Evolutionary conservation across 2,888 invertebrate species (phyloP).

Genomic region (Hetaerina titia): DNA sequence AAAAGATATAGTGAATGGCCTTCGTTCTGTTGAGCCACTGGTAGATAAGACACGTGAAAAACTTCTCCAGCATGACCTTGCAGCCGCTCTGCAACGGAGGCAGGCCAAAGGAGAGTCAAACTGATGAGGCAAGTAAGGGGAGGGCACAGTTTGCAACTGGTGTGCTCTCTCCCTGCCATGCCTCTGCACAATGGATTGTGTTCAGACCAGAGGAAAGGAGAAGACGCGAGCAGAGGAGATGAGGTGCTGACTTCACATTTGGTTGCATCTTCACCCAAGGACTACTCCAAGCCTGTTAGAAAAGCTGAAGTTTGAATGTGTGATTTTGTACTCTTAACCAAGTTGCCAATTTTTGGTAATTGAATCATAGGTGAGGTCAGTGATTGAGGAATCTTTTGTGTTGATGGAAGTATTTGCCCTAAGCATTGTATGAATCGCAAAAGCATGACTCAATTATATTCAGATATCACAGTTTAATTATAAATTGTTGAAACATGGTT

Average conservation of each 20-base stretch:
- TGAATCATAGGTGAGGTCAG: constrained; percentile 32
- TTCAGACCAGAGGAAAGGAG: not conserved
- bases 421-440: not conserved
- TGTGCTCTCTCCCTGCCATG: not conserved
- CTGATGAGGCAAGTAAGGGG: constrained; percentile 68
- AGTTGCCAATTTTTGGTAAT: constrained; percentile 22
- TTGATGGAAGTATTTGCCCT: not conserved
- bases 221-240: not conserved
- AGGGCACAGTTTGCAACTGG: not conserved
- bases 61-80: constrained; percentile 91
- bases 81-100: constrained; percentile 89
- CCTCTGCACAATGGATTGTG: constrained; percentile 5
- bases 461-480: not conserved
- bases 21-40: constrained; percentile 90
- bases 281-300: constrained; percentile 39
- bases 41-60: constrained; percentile 91
- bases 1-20: constrained; percentile 97
- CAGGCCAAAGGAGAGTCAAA: constrained; percentile 81
- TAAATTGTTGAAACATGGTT: constrained; percentile 33
- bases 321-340: constrained; percentile 22
- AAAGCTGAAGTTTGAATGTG: constrained; percentile 36
- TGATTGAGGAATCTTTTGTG: constrained; percentile 24
- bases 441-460: constrained; percentile 11
- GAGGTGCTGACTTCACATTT: constrained; percentile 44
- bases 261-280: constrained; percentile 22